These are phyloP conservation scores for Callocephalon fimbriatum DNA, from an alignment of 2,113 vertebrate species.

Conservation along the genomic window DNA sequence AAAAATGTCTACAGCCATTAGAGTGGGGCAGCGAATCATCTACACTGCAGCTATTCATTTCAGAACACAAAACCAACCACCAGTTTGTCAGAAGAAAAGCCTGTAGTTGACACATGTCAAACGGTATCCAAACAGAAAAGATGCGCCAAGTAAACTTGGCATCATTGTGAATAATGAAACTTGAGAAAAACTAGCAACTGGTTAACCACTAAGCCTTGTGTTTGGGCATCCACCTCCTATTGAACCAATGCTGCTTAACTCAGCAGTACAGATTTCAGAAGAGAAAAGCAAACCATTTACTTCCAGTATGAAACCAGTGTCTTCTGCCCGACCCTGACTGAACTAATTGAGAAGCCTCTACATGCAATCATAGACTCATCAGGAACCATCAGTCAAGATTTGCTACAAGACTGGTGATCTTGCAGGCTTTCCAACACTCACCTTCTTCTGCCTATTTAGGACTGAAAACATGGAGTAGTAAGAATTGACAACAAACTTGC, in stretches of 20 bases:
- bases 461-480: neutral
- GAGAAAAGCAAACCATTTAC: neutral
- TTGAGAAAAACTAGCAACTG: neutral
- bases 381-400: neutral
- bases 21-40: neutral
- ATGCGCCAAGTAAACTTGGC: neutral
- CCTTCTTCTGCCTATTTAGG: neutral
- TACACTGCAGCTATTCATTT: neutral
- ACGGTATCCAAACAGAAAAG: neutral
- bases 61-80: neutral
- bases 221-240: neutral
- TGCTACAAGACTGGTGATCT: neutral
- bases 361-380: neutral
- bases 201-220: neutral
- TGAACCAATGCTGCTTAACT: neutral
- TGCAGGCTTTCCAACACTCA: neutral
- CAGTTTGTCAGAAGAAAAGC: neutral
- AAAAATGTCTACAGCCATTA: neutral
- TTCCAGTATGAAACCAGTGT: neutral
- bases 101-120: neutral
- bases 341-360: neutral
- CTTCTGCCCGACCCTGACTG: neutral
- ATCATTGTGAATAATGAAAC: rapidly evolving
- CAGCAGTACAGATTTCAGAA: neutral
- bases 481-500: neutral